Conservation (phyloP, 2,888 invertebrate genomes). For the Xestia sexstrigata region DNA sequence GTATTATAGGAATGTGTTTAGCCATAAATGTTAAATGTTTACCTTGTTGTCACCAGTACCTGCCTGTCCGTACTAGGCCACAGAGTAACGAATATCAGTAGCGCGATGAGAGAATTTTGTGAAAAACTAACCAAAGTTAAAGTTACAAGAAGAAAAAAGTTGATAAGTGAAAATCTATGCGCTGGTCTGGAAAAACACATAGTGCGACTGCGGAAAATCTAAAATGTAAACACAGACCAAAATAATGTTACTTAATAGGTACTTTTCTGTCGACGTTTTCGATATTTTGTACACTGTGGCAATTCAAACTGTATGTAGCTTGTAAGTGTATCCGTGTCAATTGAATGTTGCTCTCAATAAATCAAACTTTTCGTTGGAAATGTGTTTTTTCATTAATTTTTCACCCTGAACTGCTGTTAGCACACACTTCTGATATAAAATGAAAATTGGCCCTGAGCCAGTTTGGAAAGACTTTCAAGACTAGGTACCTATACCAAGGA, state of each 20-base stretch:
- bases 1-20: conserved; percentile 37
- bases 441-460: not conserved
- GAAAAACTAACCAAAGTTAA: not conserved
- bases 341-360: conserved; percentile 85
- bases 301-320: conserved; percentile 77
- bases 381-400: not conserved
- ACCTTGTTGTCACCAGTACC: conserved; percentile 58
- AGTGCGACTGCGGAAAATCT: no score
- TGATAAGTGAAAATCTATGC: not conserved
- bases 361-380: conserved; percentile 42
- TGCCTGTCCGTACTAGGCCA: conserved; percentile 57
- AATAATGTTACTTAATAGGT: not conserved
- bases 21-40: conserved; percentile 54
- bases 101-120: not conserved
- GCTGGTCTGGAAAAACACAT: not conserved
- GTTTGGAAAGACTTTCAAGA: not conserved
- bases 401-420: not conserved
- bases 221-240: no score
- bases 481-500: not conserved
- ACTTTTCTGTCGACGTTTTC: not conserved
- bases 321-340: conserved; percentile 81
- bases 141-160: not conserved
- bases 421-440: not conserved
- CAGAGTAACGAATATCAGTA: conserved; percentile 48
- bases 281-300: conserved; percentile 37